Evolutionary conservation across 2,888 invertebrate species (phyloP).

Genomic region (Micoletzkya japonica): DNA sequence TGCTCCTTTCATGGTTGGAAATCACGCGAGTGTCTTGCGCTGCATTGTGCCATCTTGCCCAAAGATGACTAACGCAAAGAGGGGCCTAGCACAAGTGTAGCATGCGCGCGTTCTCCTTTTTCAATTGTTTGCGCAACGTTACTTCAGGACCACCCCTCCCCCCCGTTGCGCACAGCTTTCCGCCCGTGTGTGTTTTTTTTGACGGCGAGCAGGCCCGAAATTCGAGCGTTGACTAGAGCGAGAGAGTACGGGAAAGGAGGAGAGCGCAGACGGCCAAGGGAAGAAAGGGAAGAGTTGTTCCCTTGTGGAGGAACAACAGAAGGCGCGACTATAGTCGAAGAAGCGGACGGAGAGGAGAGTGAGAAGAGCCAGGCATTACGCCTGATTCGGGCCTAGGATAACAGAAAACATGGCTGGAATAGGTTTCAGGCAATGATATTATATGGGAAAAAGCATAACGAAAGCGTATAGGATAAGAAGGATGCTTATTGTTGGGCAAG

Average conservation of each 20-base stretch:
- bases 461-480: too few species aligned
- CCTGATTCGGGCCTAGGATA: not conserved
- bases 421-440: not conserved
- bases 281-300: conserved; percentile 4
- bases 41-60: too few species aligned
- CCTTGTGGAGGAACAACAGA: not conserved
- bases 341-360: not conserved
- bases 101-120: too few species aligned
- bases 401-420: not conserved
- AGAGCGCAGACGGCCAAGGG: not conserved
- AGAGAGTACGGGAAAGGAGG: not conserved
- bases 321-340: too few species aligned
- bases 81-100: too few species aligned
- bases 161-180: not conserved
- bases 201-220: too few species aligned
- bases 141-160: not conserved
- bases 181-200: conserved; percentile 2
- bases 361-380: not conserved
- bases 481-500: too few species aligned
- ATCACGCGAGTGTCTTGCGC: too few species aligned
- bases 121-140: too few species aligned
- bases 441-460: too few species aligned
- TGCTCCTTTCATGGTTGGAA: too few species aligned
- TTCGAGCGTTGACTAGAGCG: not conserved
- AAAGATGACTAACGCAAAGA: too few species aligned